Evolutionary conservation across 37 sponge, comb jelly and placozoan species (phyloP), one percentile per base, ranked within the genome.

Genomic region (Spongilla lacustris): DNA sequence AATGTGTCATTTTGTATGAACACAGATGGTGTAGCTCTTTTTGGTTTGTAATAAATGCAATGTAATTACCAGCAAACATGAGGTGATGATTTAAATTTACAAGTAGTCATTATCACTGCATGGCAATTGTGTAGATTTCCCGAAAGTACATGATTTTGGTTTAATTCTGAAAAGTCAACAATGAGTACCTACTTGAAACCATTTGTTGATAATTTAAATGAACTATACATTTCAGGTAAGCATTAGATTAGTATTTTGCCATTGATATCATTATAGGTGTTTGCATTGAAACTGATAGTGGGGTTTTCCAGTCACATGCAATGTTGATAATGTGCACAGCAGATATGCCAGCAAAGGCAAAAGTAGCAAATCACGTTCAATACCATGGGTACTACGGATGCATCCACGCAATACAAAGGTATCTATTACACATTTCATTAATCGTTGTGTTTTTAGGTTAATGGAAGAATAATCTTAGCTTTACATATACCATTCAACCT

Each of bases 1-100:
- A 84, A 84, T 46, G 29, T 84, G 34, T 84, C 84, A 17, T 58
- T 84, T 13, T 27, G n/a, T 23, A 58, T 73, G 22, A 84, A 84
- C 67, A 84, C 84, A 14, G 84, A 84, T 84, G 84, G 84, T 4
- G 75, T 84, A 27, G 50, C 76, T 58, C 50, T 84, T 17, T 84
- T 84, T 28, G 30, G 34, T n/a, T 84, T 50, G 58, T 30, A 21
- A 74, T 84, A 17, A 84, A 84, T 75, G 84, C n/a, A n/a, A n/a
- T n/a, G n/a, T n/a, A 84, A 67, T 67, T 84, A 32, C 84, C 84
- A 35, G 76, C 84, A 50, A 31, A 74, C 21, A 50, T 84, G 50
- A 48, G 84, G 84, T 84, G 71, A 26, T 58, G 11, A 58, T 17
- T 13, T 58, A 58, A 58, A 9, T 3, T 58, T 17, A 14, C 58